Percentiles rank a stretch among this genome's conserved stretches.
Evolutionary conservation across 64 coral and sea anemone genomes (phyloP).

Genomic region (Dendrophyllia cribrosa): DNA sequence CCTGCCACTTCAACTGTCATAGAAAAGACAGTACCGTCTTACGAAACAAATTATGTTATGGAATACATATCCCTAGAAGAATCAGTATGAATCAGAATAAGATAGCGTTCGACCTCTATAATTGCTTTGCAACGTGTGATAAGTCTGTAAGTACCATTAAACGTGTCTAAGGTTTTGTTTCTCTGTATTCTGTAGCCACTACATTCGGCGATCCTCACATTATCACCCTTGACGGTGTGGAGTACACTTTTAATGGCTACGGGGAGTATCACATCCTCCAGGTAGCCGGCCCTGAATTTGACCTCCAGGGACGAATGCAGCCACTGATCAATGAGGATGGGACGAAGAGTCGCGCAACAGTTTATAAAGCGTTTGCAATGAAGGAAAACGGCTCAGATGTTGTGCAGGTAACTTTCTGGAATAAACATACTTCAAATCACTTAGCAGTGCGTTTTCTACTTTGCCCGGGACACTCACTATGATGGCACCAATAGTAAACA

Average conservation of each 20-base stretch:
- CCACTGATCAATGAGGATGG: neutral
- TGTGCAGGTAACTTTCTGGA: slow-evolving; percentile 21
- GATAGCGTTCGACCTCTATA: too few species aligned
- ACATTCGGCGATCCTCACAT: slow-evolving; percentile 61
- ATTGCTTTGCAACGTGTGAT: too few species aligned
- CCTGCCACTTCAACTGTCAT: too few species aligned
- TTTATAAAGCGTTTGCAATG: slow-evolving; percentile 52
- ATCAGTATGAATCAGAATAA: too few species aligned
- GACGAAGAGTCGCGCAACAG: neutral
- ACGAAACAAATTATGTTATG: too few species aligned
- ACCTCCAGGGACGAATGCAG: slow-evolving; percentile 68
- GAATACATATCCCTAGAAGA: too few species aligned
- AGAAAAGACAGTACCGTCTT: too few species aligned
- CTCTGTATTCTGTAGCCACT: slow-evolving; percentile 7
- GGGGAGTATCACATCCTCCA: slow-evolving; percentile 44
- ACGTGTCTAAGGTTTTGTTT: neutral
- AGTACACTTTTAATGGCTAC: slow-evolving; percentile 63
- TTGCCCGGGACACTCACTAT: too few species aligned
- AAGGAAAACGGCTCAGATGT: slow-evolving; percentile 47
- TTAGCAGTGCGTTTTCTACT: too few species aligned
- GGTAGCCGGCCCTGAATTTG: neutral
- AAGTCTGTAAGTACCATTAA: too few species aligned
- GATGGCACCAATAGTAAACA: too few species aligned
- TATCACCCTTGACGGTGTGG: slow-evolving; percentile 53
- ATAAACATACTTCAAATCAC: too few species aligned